Percentiles rank a stretch among this genome's conserved stretches.
phyloP scores from a whole-genome alignment of 37 sponge, comb jelly and placozoan genomes.

The Tethya wilhelma region DNA sequence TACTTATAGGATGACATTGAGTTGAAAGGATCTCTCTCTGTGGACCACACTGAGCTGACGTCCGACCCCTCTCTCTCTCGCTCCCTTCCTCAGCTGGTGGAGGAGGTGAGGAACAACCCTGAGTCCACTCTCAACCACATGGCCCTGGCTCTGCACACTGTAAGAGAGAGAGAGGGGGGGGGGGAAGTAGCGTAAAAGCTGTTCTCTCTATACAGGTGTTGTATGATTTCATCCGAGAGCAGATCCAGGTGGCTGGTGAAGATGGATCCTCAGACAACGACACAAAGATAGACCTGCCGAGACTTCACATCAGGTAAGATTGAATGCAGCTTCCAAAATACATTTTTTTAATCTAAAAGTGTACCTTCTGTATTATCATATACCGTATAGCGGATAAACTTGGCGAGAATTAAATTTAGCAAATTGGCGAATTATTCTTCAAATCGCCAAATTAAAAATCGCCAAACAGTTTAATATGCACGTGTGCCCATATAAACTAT shows the following conservation, averaged over 20 bases:
- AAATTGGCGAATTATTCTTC: no score
- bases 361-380: no score
- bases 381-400: no score
- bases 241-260: neutral
- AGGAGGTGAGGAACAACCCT: conserved; percentile 46
- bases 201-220: conserved; percentile 7
- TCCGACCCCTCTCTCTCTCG: conserved; percentile 17
- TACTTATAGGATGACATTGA: conserved; percentile 65
- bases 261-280: neutral
- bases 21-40: conserved; percentile 29
- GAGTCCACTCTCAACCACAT: conserved; percentile 53
- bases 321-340: no score
- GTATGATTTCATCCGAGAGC: neutral
- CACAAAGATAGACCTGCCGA: neutral
- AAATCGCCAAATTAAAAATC: no score
- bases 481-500: no score
- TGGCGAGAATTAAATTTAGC: no score
- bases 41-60: conserved; percentile 39
- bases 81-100: conserved; percentile 26
- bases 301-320: conserved; percentile 23
- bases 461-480: no score
- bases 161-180: conserved; percentile 1
- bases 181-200: no score
- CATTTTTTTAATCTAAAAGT: no score
- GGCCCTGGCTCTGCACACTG: conserved; percentile 61